A percentile compares a stretch with the other conserved stretches of the same genome.
Conservation (phyloP, 2,797 vertebrate genomes). For the Typhlichthys subterraneus region DNA sequence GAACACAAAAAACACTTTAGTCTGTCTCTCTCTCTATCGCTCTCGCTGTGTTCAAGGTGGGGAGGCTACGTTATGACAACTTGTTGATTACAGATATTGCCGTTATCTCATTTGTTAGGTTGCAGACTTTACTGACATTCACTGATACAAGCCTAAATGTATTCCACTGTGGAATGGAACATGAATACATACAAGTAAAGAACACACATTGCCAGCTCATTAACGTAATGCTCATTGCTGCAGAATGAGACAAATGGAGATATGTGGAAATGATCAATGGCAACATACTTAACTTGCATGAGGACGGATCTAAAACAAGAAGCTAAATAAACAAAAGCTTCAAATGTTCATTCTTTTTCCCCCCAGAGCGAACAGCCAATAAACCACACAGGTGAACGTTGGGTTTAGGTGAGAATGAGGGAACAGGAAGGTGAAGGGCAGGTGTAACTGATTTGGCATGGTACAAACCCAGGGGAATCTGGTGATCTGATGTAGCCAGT, state of each 20-base stretch:
- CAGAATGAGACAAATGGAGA: too few species aligned
- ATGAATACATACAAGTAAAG: background rate
- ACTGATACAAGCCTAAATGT: slow-evolving; percentile 20
- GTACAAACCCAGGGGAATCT: slow-evolving; percentile 41
- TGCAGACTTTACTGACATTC: slow-evolving; percentile 36
- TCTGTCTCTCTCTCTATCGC: background rate
- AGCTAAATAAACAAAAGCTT: too few species aligned
- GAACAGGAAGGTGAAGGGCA: slow-evolving; percentile 40
- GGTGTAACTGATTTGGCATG: slow-evolving; percentile 53
- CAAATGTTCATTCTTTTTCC: too few species aligned
- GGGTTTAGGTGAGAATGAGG: slow-evolving; percentile 15
- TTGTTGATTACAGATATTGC: slow-evolving; percentile 32
- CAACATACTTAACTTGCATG: too few species aligned
- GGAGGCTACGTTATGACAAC: background rate
- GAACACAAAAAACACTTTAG: background rate
- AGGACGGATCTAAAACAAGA: too few species aligned
- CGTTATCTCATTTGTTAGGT: slow-evolving; percentile 34
- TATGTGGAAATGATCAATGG: too few species aligned
- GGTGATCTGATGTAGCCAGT: slow-evolving; percentile 56
- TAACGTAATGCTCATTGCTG: too few species aligned
- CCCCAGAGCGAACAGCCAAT: too few species aligned
- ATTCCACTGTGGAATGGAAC: background rate
- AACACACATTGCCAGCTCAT: too few species aligned
- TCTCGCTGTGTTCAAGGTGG: background rate
- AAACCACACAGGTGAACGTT: slow-evolving; percentile 27